These are phyloP conservation scores for Xyliphius kryptos DNA, from an alignment of 2,113 vertebrate genomes.

Conservation along the genomic window DNA sequence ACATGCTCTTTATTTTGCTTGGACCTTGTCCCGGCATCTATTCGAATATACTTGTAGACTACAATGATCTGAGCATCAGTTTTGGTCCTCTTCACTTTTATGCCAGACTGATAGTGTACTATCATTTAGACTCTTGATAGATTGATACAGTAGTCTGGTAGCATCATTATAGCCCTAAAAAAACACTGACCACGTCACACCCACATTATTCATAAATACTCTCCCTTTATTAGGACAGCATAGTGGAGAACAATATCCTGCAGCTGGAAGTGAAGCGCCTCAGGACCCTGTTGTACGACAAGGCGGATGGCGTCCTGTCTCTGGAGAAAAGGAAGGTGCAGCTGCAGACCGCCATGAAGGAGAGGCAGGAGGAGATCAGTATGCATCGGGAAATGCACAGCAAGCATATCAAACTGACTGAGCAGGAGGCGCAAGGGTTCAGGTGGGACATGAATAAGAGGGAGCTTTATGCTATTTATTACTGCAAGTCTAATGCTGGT, in stretches of 20 bases:
- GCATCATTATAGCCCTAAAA: neutral
- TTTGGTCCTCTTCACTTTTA: no score
- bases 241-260: slow-evolving; percentile 81
- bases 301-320: slow-evolving; percentile 74
- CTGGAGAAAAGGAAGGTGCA: slow-evolving; percentile 77
- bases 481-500: no score
- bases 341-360: slow-evolving; percentile 70
- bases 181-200: no score
- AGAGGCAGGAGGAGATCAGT: slow-evolving; percentile 79
- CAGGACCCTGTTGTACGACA: slow-evolving; percentile 68
- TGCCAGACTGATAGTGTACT: no score
- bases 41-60: no score
- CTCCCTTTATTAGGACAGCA: slow-evolving; percentile 66
- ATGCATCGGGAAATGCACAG: slow-evolving; percentile 71
- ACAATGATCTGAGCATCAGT: no score
- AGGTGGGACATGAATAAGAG: slow-evolving; percentile 59
- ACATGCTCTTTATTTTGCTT: no score
- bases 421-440: slow-evolving; percentile 78
- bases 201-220: no score
- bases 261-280: slow-evolving; percentile 76
- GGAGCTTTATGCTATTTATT: no score
- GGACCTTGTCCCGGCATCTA: no score
- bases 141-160: no score
- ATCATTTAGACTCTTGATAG: no score
- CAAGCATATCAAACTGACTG: slow-evolving; percentile 72